Evolutionary conservation across 2,113 vertebrate species (phyloP).

Genomic region (Calcarius ornatus): DNA sequence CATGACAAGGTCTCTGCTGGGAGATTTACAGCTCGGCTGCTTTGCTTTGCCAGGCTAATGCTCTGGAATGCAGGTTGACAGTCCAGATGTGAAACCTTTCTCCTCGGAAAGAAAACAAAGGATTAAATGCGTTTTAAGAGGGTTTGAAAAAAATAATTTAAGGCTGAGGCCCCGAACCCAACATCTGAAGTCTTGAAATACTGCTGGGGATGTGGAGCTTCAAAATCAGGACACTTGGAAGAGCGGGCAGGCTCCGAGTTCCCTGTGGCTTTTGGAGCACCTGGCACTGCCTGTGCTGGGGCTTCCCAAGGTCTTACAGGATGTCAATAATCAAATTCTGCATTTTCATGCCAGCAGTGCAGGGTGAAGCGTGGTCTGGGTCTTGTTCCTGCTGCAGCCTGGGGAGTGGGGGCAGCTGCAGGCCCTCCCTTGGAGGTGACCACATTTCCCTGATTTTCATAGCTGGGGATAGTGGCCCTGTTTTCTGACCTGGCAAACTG

Average conservation of each 20-base stretch:
- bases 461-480: accelerated
- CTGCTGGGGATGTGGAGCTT: neutral
- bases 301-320: neutral
- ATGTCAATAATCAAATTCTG: neutral
- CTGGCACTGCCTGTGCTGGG: neutral
- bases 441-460: accelerated
- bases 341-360: neutral
- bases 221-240: neutral
- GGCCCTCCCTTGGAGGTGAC: neutral
- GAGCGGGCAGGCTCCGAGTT: neutral
- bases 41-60: constrained; percentile 60
- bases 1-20: constrained; percentile 60
- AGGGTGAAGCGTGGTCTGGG: neutral
- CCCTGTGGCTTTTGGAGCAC: neutral
- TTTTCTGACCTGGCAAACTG: neutral
- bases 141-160: constrained; percentile 38
- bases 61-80: constrained; percentile 69
- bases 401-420: accelerated
- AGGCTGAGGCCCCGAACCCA: constrained; percentile 2
- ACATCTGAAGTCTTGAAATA: constrained; percentile 8
- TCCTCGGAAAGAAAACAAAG: constrained; percentile 49
- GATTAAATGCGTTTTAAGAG: constrained; percentile 56
- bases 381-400: neutral
- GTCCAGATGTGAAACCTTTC: constrained; percentile 69
- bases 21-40: constrained; percentile 77